Conservation (phyloP, 2,888 invertebrate species). For the Melipona beecheii region DNA sequence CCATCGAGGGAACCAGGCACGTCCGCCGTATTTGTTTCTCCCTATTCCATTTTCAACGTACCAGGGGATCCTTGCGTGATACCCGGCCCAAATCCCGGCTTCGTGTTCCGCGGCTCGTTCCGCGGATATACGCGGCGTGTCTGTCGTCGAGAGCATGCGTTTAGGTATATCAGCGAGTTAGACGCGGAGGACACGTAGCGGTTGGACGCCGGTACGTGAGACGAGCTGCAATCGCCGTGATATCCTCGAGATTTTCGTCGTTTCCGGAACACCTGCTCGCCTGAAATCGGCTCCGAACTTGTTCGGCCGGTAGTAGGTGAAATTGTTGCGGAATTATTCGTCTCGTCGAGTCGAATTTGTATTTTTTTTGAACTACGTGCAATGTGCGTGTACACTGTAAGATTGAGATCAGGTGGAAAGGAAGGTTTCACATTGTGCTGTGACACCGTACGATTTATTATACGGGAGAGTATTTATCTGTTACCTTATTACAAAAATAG, state of each 20-base stretch:
- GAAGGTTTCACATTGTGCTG: too few relatives aligned
- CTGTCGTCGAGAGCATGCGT: conserved; percentile 52
- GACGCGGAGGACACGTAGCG: conserved; percentile 50
- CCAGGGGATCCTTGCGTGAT: conserved; percentile 55
- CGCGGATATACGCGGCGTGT: conserved; percentile 47
- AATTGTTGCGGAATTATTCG: too few relatives aligned
- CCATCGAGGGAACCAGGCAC: conserved; percentile 19
- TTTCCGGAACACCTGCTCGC: neutral
- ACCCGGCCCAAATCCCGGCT: conserved; percentile 51
- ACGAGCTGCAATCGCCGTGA: conserved; percentile 34
- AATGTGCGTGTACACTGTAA: too few relatives aligned
- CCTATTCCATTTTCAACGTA: conserved; percentile 60
- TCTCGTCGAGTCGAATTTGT: too few relatives aligned
- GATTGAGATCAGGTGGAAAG: too few relatives aligned
- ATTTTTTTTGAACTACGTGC: too few relatives aligned
- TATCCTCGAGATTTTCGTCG: neutral
- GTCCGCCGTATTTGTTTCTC: conserved; percentile 61
- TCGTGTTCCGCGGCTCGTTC: conserved; percentile 59
- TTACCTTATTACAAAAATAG: too few relatives aligned
- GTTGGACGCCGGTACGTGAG: conserved; percentile 52
- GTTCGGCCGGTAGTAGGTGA: too few relatives aligned
- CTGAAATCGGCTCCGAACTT: too few relatives aligned
- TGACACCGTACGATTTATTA: too few relatives aligned
- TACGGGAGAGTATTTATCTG: too few relatives aligned
- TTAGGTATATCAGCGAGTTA: conserved; percentile 59